Conservation (phyloP, 2,888 invertebrate genomes). For the Nipponacmea schrenckii region DNA sequence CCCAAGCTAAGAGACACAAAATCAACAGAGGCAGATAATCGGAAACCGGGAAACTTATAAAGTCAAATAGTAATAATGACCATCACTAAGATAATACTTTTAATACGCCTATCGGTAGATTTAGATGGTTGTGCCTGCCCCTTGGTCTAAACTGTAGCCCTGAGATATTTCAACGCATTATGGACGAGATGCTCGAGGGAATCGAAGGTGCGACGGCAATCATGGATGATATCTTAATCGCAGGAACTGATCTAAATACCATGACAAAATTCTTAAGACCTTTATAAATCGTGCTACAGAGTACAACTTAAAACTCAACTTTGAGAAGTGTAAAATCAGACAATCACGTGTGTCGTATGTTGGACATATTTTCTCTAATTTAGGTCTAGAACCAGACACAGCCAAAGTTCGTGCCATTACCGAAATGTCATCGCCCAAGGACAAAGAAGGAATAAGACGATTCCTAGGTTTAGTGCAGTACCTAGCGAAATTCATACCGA, state of each 20-base stretch:
- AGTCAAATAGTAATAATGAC: too few relatives aligned
- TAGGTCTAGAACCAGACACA: conserved; percentile 34
- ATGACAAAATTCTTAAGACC: conserved; percentile 32
- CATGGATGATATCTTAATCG: conserved; percentile 38
- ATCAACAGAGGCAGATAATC: too few relatives aligned
- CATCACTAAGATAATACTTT: conserved; percentile 41
- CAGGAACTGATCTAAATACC: conserved; percentile 28
- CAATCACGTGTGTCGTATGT: conserved; percentile 26
- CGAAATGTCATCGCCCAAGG: conserved; percentile 36
- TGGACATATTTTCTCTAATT: conserved; percentile 29
- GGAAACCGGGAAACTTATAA: too few relatives aligned
- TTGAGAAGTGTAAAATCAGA: conserved; percentile 29
- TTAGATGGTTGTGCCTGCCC: conserved; percentile 37
- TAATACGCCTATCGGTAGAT: conserved; percentile 40
- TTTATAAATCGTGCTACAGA: conserved; percentile 31
- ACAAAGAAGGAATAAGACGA: conserved; percentile 35
- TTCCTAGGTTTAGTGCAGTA: conserved; percentile 39
- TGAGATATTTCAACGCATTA: conserved; percentile 38
- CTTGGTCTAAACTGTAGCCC: conserved; percentile 38
- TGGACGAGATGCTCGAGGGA: conserved; percentile 37
- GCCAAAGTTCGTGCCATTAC: conserved; percentile 32
- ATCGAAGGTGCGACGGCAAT: conserved; percentile 34
- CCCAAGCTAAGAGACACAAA: too few relatives aligned
- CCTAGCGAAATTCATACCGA: conserved; percentile 37
- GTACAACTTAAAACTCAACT: conserved; percentile 37